A percentile compares a stretch with the other conserved stretches of the same genome.
These are phyloP conservation scores for Drosophila neoperkinsi DNA, from an alignment of 2,888 invertebrate species.

Conservation along the genomic window DNA sequence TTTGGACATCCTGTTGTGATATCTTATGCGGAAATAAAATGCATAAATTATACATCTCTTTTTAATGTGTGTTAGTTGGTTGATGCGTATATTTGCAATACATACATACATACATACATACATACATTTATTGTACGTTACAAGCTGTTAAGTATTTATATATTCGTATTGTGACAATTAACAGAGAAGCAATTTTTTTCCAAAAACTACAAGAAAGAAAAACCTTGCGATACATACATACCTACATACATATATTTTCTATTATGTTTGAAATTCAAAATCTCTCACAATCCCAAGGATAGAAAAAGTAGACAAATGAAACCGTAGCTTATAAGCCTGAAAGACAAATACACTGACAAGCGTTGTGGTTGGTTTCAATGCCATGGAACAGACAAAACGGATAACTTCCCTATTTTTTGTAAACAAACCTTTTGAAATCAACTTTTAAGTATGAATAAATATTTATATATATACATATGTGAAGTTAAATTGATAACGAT, in stretches of 20 bases:
- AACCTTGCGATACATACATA: slow-evolving; percentile 18
- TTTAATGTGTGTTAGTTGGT: slow-evolving; percentile 58
- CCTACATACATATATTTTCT: slow-evolving; percentile 34
- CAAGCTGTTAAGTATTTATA: slow-evolving; percentile 70
- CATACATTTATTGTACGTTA: slow-evolving; percentile 62
- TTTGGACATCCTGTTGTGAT: slow-evolving; percentile 75
- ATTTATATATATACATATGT: slow-evolving; percentile 27
- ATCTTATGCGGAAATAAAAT: slow-evolving; percentile 48
- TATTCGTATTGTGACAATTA: slow-evolving; percentile 77
- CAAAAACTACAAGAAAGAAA: slow-evolving; percentile 29
- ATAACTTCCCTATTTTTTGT: slow-evolving; percentile 71
- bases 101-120: slow-evolving; percentile 29
- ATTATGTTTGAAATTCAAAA: slow-evolving; percentile 45
- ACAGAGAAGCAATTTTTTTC: slow-evolving; percentile 68
- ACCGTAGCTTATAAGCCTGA: slow-evolving; percentile 59
- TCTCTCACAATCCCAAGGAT: slow-evolving; percentile 57
- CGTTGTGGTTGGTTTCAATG: slow-evolving; percentile 69
- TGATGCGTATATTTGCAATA: slow-evolving; percentile 60
- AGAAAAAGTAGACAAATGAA: slow-evolving; percentile 23
- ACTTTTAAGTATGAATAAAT: slow-evolving; percentile 71
- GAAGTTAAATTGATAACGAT: slow-evolving; percentile 18
- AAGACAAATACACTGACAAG: slow-evolving; percentile 55
- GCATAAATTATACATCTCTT: slow-evolving; percentile 51
- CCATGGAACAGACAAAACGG: slow-evolving; percentile 55
- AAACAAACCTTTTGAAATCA: slow-evolving; percentile 67